Base-by-base conservation (phyloP, 2,113 vertebrate genomes). In the Apodemus speciosus region DNA sequence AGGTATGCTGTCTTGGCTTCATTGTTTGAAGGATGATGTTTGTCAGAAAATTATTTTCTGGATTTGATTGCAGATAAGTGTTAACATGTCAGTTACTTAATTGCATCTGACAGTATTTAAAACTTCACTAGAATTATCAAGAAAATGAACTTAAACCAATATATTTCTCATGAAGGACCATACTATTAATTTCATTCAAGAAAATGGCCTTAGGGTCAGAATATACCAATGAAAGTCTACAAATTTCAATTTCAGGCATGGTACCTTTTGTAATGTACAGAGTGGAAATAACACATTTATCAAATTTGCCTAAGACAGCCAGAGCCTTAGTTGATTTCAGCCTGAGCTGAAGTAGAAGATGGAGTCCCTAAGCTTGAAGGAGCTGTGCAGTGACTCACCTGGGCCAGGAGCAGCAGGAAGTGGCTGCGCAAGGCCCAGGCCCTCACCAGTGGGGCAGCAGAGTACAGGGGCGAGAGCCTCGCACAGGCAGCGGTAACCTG, bases 51-150 rank as follows among this genome's bases (percentile, higher is more conserved):
- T 10, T 60, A 84, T 6, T 66, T 85, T 46, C 81, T 85, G 80
- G 27, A 46, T 71, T 76, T 88, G 30, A 76, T 7, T 62, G 6
- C 51, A 7, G 43, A 9, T 38, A 27, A 27, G 10, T 79, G 11
- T 56, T 62, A 80, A 38, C 43, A 85, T 30, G 27, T 40, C 3
- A 80, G 25, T 80, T 9, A 68, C 51, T 81, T 76, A 51, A 30
- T 46, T 86, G 91, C 76, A 96, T 86, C 23, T 87, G 46, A 69
- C 6, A 95, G 43, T 18, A 94, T 11, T 95, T 89, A 80, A 92
- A 96, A 91, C 40, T 9, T 92, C 58, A 86, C 66, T 94, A 64
- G 4, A 90, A 85, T 94, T 89, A 93, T 32, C 32, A 91, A 89
- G 51, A 89, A 87, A 90, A 49, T 27, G 32, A 90, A 25, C 14